A percentile compares a stretch with the other conserved stretches of the same genome.
These are phyloP conservation scores for Drosophila meridionalis DNA, from an alignment of 2,888 invertebrate species.

Conservation along the genomic window DNA sequence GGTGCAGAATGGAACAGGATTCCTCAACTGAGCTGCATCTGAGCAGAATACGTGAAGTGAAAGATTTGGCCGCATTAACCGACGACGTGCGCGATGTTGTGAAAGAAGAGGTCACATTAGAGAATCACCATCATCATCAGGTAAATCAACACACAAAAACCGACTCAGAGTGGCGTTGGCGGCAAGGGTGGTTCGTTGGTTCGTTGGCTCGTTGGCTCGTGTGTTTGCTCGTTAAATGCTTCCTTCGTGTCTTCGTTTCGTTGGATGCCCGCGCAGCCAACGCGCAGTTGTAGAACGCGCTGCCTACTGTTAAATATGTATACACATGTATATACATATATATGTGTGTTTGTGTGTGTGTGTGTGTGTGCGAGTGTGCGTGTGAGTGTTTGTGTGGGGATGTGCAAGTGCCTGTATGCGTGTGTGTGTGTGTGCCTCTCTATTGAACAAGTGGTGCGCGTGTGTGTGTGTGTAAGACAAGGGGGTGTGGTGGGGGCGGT, in stretches of 20 bases:
- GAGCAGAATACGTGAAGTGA: conserved; percentile 83
- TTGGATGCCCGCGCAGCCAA: conserved; percentile 68
- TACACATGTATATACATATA: not conserved
- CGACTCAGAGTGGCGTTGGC: conserved; percentile 50
- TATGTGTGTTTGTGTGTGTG: conserved; percentile 12
- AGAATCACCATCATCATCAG: conserved; percentile 77
- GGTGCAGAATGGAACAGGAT: conserved; percentile 82
- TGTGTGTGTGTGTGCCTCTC: conserved; percentile 31
- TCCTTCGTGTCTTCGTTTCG: conserved; percentile 42
- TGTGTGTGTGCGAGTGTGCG: conserved; percentile 21
- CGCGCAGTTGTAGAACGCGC: conserved; percentile 72
- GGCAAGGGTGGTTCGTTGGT: conserved; percentile 55
- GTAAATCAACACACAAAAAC: conserved; percentile 62
- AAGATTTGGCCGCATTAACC: conserved; percentile 77
- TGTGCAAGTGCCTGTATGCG: conserved; percentile 36
- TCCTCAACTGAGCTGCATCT: conserved; percentile 81
- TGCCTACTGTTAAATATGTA: conserved; percentile 32
- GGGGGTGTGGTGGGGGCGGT: conserved; percentile 12
- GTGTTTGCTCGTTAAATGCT: conserved; percentile 26
- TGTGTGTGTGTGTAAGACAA: conserved; percentile 38
- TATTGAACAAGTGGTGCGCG: conserved; percentile 43
- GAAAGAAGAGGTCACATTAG: conserved; percentile 83
- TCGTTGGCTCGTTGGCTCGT: conserved; percentile 12
- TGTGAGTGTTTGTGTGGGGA: conserved; percentile 27
- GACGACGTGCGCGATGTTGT: conserved; percentile 82